Evolutionary conservation across 2,888 invertebrate species (phyloP).

Genomic region (Lissocephala sabroskyi): DNA sequence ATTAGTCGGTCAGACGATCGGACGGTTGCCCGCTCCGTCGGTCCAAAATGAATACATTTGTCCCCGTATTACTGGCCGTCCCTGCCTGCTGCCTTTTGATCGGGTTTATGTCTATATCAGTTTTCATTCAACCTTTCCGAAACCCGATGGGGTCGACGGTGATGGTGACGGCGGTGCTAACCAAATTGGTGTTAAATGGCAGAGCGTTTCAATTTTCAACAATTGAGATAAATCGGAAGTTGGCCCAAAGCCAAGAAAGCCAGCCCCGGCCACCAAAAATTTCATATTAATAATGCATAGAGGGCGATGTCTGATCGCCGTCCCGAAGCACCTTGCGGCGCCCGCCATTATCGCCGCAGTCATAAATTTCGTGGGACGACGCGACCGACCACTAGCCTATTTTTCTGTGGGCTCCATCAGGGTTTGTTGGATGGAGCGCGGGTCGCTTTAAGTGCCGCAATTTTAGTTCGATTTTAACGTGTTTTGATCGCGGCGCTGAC

Average conservation of each 20-base stretch:
- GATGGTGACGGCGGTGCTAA: too few species aligned
- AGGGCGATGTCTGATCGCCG: slow-evolving; percentile 14
- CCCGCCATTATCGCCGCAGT: slow-evolving; percentile 61
- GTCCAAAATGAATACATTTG: slow-evolving; percentile 52
- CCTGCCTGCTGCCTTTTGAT: slow-evolving; percentile 11
- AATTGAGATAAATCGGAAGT: slow-evolving; percentile 68
- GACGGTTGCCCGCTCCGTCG: too few species aligned
- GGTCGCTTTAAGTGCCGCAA: slow-evolving; percentile 44
- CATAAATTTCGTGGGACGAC: slow-evolving; percentile 48
- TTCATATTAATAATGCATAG: slow-evolving; percentile 22
- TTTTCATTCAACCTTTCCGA: slow-evolving; percentile 38
- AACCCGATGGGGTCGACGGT: slow-evolving; percentile 27
- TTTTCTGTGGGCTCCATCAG: too few species aligned
- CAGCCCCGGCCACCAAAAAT: too few species aligned
- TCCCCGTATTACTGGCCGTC: slow-evolving; percentile 7
- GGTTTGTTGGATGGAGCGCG: too few species aligned
- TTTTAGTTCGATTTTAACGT: slow-evolving; percentile 56
- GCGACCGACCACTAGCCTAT: too few species aligned
- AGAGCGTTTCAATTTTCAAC: slow-evolving; percentile 59
- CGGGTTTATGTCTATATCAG: slow-evolving; percentile 41
- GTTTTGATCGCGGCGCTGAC: slow-evolving; percentile 51
- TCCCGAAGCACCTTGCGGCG: slow-evolving; percentile 66
- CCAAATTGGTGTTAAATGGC: slow-evolving; percentile 53
- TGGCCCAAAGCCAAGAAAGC: slow-evolving; percentile 17
- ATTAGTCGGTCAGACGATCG: too few species aligned